phyloP scores from a whole-genome alignment of 2,113 vertebrate genomes.

The Chlorodrepanis virens region DNA sequence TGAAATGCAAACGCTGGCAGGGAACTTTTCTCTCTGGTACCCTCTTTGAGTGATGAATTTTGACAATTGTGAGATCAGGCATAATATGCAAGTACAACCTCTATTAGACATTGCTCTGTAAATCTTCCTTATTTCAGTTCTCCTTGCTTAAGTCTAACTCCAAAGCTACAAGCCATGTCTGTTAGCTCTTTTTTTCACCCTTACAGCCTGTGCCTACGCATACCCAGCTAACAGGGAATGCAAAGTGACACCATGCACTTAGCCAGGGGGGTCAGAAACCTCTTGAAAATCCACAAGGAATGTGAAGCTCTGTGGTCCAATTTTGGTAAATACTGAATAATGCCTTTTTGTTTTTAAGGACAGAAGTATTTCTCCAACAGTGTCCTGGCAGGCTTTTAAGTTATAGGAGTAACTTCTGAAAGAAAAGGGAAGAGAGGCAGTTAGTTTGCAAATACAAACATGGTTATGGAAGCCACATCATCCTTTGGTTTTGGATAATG shows the following conservation, averaged over 20 bases:
- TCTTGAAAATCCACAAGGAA: neutral
- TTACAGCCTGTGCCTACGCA: neutral
- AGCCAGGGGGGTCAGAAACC: neutral
- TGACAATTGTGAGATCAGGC: neutral
- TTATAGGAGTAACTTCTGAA: constrained; percentile 55
- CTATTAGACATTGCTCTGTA: neutral
- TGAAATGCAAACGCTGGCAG: neutral
- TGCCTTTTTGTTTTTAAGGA: neutral
- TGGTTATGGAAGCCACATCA: constrained; percentile 58
- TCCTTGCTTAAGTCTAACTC: neutral
- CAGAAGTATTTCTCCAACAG: constrained; percentile 1
- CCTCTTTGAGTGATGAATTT: neutral
- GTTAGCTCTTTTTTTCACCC: neutral
- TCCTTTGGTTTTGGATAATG: constrained; percentile 64
- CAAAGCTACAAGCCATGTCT: neutral
- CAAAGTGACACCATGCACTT: neutral
- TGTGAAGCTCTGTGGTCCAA: neutral
- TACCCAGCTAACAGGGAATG: neutral
- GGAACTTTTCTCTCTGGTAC: neutral
- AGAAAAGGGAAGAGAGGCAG: constrained; percentile 60
- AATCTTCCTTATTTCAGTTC: neutral
- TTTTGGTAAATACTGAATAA: constrained; percentile 13
- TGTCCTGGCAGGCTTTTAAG: constrained; percentile 33
- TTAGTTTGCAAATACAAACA: constrained; percentile 66
- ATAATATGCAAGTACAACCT: neutral